Evolutionary conservation across 1,140 invertebrate species (phyloP).

Genomic region (Daktulosphaira vitifoliae): DNA sequence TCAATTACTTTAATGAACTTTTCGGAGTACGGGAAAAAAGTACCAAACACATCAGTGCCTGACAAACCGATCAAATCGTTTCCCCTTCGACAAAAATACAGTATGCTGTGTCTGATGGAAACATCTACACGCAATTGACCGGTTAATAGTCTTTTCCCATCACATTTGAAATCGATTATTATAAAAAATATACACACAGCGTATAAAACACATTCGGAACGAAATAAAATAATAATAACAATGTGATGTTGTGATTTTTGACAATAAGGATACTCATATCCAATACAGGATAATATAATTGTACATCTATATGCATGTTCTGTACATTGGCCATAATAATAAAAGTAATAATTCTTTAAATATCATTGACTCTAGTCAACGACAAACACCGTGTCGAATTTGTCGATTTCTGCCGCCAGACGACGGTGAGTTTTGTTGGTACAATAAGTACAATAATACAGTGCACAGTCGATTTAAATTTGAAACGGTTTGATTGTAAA

Average conservation of each 20-base stretch:
- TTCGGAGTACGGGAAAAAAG: background rate
- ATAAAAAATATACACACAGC: no score
- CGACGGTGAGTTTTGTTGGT: background rate
- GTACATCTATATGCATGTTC: no score
- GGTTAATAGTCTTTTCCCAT: slow-evolving; percentile 31
- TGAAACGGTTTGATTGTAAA: slow-evolving; percentile 16
- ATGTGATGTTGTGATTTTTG: slow-evolving; percentile 14
- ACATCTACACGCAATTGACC: slow-evolving; percentile 16
- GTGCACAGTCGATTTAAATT: slow-evolving; percentile 19
- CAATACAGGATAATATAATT: background rate
- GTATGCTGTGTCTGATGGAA: background rate
- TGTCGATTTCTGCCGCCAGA: background rate
- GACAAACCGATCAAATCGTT: background rate
- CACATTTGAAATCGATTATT: slow-evolving; percentile 27
- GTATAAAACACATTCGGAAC: no score
- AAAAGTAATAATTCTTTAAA: no score
- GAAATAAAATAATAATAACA: slow-evolving; percentile 1
- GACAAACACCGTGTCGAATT: background rate
- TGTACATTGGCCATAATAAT: no score
- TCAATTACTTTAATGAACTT: slow-evolving; percentile 31
- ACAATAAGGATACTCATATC: background rate
- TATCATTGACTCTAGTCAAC: no score
- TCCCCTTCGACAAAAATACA: background rate
- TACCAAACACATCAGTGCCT: background rate
- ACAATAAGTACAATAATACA: background rate